A percentile compares a stretch with the other conserved stretches of the same genome.
phyloP scores from a whole-genome alignment of 2,113 vertebrate species.

The Melanerpes aurifrons region DNA sequence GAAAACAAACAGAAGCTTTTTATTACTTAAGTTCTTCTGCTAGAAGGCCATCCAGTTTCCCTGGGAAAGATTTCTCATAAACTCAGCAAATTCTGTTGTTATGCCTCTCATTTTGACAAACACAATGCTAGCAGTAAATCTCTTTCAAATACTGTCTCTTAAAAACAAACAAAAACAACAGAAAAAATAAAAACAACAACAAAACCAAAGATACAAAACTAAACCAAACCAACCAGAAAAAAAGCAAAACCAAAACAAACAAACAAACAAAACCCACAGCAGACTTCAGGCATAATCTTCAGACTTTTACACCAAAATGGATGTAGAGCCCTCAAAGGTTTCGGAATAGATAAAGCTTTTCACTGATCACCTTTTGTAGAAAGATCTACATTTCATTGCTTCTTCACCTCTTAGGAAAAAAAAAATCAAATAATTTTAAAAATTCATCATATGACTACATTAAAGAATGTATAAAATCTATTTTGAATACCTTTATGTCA shows the following conservation, averaged over 20 bases:
- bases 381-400: not conserved
- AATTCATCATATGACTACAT: not conserved
- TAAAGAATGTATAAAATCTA: not conserved
- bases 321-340: not conserved
- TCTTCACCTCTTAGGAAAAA: not conserved
- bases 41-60: not conserved
- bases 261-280: no score
- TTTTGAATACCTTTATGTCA: not conserved
- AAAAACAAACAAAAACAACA: not conserved
- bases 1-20: not conserved
- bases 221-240: no score
- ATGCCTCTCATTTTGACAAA: not conserved
- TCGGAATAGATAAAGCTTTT: not conserved
- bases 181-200: no score
- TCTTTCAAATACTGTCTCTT: not conserved
- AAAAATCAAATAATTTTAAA: not conserved
- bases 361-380: not conserved
- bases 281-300: not conserved
- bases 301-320: not conserved
- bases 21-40: not conserved
- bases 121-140: not conserved
- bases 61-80: not conserved
- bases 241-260: no score
- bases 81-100: not conserved
- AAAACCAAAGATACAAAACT: no score